Base-by-base conservation (phyloP, 2,797 vertebrate species). In the Pelobates cultripes region DNA sequence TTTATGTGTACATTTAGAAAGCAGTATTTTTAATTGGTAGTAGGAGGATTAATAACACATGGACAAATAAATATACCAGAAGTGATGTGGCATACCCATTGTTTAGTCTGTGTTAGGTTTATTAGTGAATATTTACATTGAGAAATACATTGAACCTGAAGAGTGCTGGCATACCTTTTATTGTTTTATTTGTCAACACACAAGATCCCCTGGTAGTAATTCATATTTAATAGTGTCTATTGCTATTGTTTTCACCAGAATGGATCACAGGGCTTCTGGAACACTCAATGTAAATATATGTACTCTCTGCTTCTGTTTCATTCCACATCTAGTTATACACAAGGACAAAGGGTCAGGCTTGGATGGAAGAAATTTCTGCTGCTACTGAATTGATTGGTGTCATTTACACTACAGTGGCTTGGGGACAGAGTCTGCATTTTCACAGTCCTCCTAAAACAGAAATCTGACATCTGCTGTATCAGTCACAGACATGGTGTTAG, bases 331-430 rank as follows among this genome's bases (percentile, higher is more conserved):
- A 43, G 44, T 70, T 75, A 53, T 79, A 66, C 77, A 79, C 82
- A 84, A 84, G 82, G 82, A 84, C 82, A 79, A 84, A 84, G 66
- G 82, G 82, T 84, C 82, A 84, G 55, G 67, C 57, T 43, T n/a
- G 67, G 43, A 75, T 75, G 45, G 53, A 79, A 57, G 57, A 55
- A 75, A 63, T 15, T 57, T 78, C 57, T 71, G 71, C 44, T 51
- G 51, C 51, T 44, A 43, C 77, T 70, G 77, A 74, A 84, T 79
- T 84, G 82, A 84, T 84, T 84, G 82, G 82, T 84, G 82, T 84
- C 82, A 84, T 84, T 84, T 84, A 71, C 77, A 84, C 82, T 75
- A 79, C 72, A 79, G 66, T 75, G 67, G 77, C 82, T 79, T 70
- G 51, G 82, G 82, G 82, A 84, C 77, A 41, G 7, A 55, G 82